A percentile compares a stretch with the other conserved stretches of the same genome.
Evolutionary conservation across 2,888 invertebrate species (phyloP).

Genomic region (Thalpophila matura): DNA sequence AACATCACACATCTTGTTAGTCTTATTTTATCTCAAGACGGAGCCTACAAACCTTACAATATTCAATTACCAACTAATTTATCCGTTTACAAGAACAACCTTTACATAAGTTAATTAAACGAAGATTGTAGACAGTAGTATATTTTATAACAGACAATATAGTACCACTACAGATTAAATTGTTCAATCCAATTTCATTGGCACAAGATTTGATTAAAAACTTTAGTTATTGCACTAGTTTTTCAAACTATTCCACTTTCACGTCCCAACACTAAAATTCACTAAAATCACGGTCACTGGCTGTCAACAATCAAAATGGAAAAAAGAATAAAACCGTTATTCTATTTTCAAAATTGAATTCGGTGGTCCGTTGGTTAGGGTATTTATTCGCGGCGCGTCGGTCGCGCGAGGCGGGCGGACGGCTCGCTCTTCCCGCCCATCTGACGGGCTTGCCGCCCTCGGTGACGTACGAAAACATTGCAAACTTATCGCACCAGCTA

Average conservation of each 20-base stretch:
- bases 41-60: conserved; percentile 21
- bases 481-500: conserved; percentile 49
- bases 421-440: conserved; percentile 77
- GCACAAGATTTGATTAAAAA: conserved; percentile 41
- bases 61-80: conserved; percentile 52
- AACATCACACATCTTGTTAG: conserved; percentile 11
- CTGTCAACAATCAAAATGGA: conserved; percentile 30
- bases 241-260: conserved; percentile 9
- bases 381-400: conserved; percentile 49
- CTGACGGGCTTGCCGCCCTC: conserved; percentile 78
- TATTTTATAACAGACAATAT: conserved; percentile 25
- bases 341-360: conserved; percentile 58
- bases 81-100: conserved; percentile 36
- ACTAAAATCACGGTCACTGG: conserved; percentile 46
- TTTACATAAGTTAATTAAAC: conserved; percentile 35
- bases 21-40: conserved; percentile 9
- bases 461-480: conserved; percentile 58
- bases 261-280: conserved; percentile 29
- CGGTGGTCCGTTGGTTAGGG: conserved; percentile 39
- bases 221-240: conserved; percentile 19
- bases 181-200: conserved; percentile 30
- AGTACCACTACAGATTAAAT: conserved; percentile 21
- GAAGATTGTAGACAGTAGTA: conserved; percentile 3
- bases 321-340: conserved; percentile 25
- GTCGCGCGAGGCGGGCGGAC: conserved; percentile 76